Evolutionary conservation across 2,113 vertebrate species (phyloP).

Genomic region (Recurvirostra avosetta): DNA sequence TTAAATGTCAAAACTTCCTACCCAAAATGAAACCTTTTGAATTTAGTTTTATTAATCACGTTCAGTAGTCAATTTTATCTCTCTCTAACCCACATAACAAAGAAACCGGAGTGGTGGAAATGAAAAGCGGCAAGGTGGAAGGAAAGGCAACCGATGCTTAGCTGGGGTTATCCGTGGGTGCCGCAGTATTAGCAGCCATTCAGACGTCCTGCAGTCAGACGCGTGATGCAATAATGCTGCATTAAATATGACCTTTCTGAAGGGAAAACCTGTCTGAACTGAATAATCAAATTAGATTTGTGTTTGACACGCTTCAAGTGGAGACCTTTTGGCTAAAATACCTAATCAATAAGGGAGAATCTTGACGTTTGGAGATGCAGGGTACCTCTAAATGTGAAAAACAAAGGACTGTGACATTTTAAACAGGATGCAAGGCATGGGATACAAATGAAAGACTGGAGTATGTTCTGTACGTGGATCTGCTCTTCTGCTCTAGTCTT

Average conservation of each 20-base stretch:
- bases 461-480: background rate
- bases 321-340: constrained; percentile 22
- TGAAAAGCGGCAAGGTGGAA: background rate
- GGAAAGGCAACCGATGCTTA: background rate
- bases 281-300: background rate
- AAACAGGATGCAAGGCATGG: background rate
- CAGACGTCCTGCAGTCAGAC: background rate
- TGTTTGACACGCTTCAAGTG: background rate
- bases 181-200: background rate
- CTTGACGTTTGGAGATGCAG: background rate
- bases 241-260: background rate
- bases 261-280: background rate
- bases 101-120: background rate
- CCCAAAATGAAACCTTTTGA: background rate
- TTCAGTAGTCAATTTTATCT: background rate
- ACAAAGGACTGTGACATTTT: background rate
- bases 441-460: background rate
- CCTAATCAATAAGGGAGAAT: background rate
- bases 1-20: background rate
- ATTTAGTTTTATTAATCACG: background rate
- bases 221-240: background rate
- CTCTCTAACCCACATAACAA: accelerated
- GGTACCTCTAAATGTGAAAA: background rate
- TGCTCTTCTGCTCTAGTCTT: background rate
- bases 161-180: background rate